phyloP scores from a whole-genome alignment of 1,140 invertebrate genomes.

The Protaetia brevitarsis region DNA sequence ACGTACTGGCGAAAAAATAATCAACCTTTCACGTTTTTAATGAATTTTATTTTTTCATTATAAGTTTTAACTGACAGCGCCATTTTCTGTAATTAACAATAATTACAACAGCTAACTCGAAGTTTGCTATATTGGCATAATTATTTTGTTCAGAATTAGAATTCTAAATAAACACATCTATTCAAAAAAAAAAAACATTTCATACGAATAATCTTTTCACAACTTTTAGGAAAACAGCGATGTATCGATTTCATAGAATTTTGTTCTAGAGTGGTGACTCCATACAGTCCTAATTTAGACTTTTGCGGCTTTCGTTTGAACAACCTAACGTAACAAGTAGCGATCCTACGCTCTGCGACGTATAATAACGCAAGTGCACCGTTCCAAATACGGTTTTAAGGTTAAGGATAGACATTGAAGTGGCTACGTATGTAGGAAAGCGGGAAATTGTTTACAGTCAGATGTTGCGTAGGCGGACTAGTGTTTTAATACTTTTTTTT shows the following conservation, averaged over 20 bases:
- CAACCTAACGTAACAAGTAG: conserved; percentile 12
- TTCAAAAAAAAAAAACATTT: neutral
- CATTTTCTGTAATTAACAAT: no score
- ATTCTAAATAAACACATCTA: neutral
- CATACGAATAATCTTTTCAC: neutral
- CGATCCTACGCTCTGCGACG: neutral
- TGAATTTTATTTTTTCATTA: no score
- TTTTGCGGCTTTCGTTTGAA: conserved; percentile 19
- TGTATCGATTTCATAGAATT: neutral
- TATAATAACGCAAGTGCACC: conserved; percentile 20
- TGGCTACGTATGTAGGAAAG: conserved; percentile 26
- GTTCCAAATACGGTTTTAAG: conserved; percentile 26
- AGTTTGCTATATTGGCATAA: no score
- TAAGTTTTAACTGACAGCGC: no score
- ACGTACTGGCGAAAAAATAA: neutral
- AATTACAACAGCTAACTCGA: no score
- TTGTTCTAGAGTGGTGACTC: neutral
- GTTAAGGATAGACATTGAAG: conserved; percentile 27
- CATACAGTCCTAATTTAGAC: conserved; percentile 9
- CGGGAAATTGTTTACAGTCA: conserved; percentile 25
- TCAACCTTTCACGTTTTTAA: neutral
- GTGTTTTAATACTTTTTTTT: conserved; percentile 20
- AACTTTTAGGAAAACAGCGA: neutral
- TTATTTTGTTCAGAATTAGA: no score
- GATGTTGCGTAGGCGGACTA: conserved; percentile 23